These are phyloP conservation scores for Mola mola DNA, from an alignment of 2,113 vertebrate genomes.

Conservation along the genomic window DNA sequence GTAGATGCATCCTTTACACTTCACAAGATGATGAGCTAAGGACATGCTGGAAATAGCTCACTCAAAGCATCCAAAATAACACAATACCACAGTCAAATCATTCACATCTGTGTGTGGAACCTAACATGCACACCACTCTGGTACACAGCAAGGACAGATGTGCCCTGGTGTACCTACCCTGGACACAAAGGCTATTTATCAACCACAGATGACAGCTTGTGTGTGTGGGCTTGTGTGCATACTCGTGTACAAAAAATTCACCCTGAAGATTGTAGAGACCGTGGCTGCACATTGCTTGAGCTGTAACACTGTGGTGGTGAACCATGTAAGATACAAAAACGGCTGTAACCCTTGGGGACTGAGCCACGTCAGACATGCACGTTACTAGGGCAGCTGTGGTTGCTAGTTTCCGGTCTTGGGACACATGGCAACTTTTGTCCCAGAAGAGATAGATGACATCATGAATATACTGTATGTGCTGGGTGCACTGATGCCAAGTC, in stretches of 20 bases:
- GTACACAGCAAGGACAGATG: conserved; percentile 64
- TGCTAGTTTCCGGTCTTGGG: conserved; percentile 42
- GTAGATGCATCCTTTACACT: no score
- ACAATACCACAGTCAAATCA: neutral
- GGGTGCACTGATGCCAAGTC: conserved; percentile 48
- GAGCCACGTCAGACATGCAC: conserved; percentile 6
- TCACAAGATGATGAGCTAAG: no score
- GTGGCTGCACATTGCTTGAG: conserved; percentile 2
- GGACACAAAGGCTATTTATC: conserved; percentile 68
- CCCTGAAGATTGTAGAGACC: conserved; percentile 7
- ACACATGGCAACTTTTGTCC: conserved; percentile 45
- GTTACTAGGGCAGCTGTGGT: conserved; percentile 16
- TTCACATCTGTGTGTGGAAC: neutral
- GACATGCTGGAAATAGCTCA: no score
- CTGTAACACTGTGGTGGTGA: conserved; percentile 12
- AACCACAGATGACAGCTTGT: conserved; percentile 50
- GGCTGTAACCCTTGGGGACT: conserved; percentile 11
- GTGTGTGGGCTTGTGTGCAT: conserved; percentile 28
- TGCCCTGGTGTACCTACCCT: conserved; percentile 61
- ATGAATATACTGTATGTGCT: conserved; percentile 29
- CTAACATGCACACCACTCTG: conserved; percentile 32
- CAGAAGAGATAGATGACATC: conserved; percentile 36
- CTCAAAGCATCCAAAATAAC: conserved; percentile 13
- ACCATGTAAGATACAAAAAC: conserved; percentile 18
- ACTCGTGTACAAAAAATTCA: conserved; percentile 15